These are phyloP conservation scores for Drosophila sp. DNA, from an alignment of 1,140 invertebrate genomes.

Conservation along the genomic window DNA sequence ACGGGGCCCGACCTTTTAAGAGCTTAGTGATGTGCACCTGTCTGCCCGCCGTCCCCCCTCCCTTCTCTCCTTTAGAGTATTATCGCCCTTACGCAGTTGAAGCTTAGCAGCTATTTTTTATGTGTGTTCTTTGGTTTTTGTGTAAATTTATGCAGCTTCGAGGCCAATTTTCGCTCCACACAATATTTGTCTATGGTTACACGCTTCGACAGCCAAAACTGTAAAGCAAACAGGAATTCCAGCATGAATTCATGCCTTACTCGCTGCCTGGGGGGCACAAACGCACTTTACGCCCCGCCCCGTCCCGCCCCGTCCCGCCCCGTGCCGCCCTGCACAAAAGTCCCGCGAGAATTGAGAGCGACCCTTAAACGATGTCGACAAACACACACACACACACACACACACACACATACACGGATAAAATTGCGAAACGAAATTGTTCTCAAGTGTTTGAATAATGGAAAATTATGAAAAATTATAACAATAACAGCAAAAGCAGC, in stretches of 20 bases:
- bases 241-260: conserved; percentile 9
- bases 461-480: conserved; percentile 83
- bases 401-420: conserved; percentile 24
- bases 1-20: conserved; percentile 66
- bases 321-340: conserved; percentile 43
- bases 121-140: too few species aligned
- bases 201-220: conserved; percentile 84
- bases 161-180: conserved; percentile 68
- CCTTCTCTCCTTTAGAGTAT: neutral
- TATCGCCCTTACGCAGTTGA: conserved; percentile 13
- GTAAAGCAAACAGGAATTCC: conserved; percentile 72
- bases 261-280: conserved; percentile 37
- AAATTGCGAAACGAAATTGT: conserved; percentile 50
- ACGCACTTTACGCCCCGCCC: conserved; percentile 70
- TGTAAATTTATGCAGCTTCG: conserved; percentile 81
- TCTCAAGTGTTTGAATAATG: conserved; percentile 80
- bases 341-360: conserved; percentile 64
- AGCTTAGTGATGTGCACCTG: conserved; percentile 73
- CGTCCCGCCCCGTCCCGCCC: too few species aligned
- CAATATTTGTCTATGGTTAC: conserved; percentile 80
- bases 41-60: conserved; percentile 1
- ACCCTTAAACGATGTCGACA: conserved; percentile 47
- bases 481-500: conserved; percentile 52
- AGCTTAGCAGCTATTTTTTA: conserved; percentile 49
- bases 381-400: conserved; percentile 26